Conservation (phyloP, 2,888 invertebrate genomes). For the Microctonus brassicae region DNA sequence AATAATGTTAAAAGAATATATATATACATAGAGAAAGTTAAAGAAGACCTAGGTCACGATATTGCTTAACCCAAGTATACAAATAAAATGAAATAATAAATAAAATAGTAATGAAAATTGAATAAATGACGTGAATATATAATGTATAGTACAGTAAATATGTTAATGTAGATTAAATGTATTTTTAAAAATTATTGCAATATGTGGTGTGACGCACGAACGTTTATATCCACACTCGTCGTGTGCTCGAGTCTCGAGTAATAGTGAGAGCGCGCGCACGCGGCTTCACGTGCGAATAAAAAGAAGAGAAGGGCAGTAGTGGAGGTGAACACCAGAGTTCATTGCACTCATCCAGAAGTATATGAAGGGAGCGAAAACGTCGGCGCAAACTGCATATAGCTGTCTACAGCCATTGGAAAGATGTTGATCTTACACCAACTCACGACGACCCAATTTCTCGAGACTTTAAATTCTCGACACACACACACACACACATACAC, state of each 20-base stretch:
- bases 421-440: conserved; percentile 7
- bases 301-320: conserved; percentile 34
- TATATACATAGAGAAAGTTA: neutral
- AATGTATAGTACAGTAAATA: neutral
- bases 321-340: conserved; percentile 30
- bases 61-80: neutral
- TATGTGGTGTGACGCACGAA: neutral
- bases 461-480: conserved; percentile 11
- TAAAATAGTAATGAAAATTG: too few species aligned
- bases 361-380: conserved; percentile 2
- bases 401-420: conserved; percentile 1
- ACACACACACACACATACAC: neutral
- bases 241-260: neutral
- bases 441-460: conserved; percentile 12
- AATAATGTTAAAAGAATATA: neutral
- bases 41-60: neutral
- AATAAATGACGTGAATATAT: neutral
- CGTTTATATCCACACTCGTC: neutral
- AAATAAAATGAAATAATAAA: too few species aligned
- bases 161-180: neutral
- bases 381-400: neutral
- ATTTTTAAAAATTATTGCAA: too few species aligned
- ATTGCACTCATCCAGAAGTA: conserved; percentile 27
- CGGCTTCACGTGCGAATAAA: conserved; percentile 33
- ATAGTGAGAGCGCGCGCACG: conserved; percentile 19